A percentile compares a stretch with the other conserved stretches of the same genome.
Conservation (phyloP, 2,113 vertebrate genomes). For the Mesoclemmys tuberculata region DNA sequence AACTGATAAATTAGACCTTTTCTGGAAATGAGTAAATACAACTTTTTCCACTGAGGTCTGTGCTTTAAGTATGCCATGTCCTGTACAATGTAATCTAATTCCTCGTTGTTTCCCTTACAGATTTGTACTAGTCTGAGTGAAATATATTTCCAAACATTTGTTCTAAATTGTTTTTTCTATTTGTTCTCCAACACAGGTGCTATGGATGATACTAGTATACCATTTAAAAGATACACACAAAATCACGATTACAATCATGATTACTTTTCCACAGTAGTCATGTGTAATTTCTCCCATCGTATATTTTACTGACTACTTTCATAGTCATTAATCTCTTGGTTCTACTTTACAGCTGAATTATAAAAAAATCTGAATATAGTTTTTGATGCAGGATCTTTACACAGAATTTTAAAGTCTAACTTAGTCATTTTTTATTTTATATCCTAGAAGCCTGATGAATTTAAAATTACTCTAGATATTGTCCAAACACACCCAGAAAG, state of each 20-base stretch:
- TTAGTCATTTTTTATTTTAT: neutral
- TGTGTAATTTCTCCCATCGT: neutral
- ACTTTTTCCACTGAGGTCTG: constrained; percentile 19
- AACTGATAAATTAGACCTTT: neutral
- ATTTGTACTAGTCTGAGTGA: constrained; percentile 56
- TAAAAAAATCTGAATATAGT: neutral
- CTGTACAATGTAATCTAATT: constrained; percentile 24
- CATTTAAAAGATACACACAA: neutral
- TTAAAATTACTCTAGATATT: neutral
- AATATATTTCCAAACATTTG: constrained; percentile 61
- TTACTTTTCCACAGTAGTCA: neutral
- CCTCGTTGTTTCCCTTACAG: neutral
- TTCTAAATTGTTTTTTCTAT: constrained; percentile 28
- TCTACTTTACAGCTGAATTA: neutral
- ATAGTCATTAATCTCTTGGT: neutral
- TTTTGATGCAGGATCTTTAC: neutral
- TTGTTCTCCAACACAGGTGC: constrained; percentile 47
- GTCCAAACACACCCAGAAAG: neutral
- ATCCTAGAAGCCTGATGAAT: neutral
- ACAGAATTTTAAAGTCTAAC: neutral
- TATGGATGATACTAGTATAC: constrained; percentile 23
- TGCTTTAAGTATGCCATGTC: constrained; percentile 36
- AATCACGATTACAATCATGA: neutral
- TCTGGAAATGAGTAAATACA: constrained; percentile 19
- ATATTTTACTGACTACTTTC: neutral